Percentiles rank a stretch among this genome's conserved stretches.
phyloP scores from a whole-genome alignment of 2,888 invertebrate species.

The Branchipolynoe longqiensis region DNA sequence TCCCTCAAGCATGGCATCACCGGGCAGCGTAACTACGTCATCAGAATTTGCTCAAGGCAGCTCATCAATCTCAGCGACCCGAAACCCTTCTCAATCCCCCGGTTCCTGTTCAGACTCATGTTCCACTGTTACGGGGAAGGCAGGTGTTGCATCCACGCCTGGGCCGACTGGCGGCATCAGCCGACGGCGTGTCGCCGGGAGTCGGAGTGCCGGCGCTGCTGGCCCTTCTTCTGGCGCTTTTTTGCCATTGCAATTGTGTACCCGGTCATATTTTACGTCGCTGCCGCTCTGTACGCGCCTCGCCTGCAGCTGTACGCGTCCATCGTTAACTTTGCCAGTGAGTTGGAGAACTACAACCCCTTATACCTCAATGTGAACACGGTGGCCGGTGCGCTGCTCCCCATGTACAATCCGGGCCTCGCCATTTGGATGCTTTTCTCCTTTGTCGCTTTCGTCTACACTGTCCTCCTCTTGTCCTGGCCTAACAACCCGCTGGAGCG shows the following conservation, averaged over 20 bases:
- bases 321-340: slow-evolving; percentile 60
- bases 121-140: slow-evolving; percentile 71
- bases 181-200: slow-evolving; percentile 63
- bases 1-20: slow-evolving; percentile 71
- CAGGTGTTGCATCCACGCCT: slow-evolving; percentile 70
- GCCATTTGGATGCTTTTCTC: slow-evolving; percentile 68
- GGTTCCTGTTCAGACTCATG: slow-evolving; percentile 66
- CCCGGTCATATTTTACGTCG: slow-evolving; percentile 66
- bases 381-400: slow-evolving; percentile 63
- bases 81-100: slow-evolving; percentile 68
- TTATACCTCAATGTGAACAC: slow-evolving; percentile 64
- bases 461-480: slow-evolving; percentile 66
- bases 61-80: slow-evolving; percentile 69
- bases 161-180: slow-evolving; percentile 69
- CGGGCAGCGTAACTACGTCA: slow-evolving; percentile 71
- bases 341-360: slow-evolving; percentile 51
- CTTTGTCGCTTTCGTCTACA: slow-evolving; percentile 67
- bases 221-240: slow-evolving; percentile 65
- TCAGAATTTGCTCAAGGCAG: slow-evolving; percentile 69
- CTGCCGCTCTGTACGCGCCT: slow-evolving; percentile 66
- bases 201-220: slow-evolving; percentile 63
- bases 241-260: slow-evolving; percentile 66
- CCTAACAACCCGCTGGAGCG: slow-evolving; percentile 68
- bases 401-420: slow-evolving; percentile 58
- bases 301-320: slow-evolving; percentile 61